phyloP scores from a whole-genome alignment of 2,888 invertebrate species.

The Melangyna quadrimaculata region DNA sequence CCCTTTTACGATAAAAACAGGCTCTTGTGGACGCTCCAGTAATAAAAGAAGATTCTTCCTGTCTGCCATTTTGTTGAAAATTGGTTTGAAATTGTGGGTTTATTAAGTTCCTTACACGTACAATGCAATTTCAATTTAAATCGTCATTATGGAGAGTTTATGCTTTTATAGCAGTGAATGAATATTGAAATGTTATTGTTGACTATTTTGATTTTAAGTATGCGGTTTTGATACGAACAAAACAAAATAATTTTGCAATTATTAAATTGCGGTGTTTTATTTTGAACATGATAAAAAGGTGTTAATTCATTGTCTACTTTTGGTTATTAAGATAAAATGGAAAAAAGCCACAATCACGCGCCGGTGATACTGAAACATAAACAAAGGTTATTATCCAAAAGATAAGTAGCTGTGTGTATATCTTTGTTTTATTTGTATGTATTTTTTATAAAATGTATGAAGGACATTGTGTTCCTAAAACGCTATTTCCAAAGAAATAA shows the following conservation, averaged over 20 bases:
- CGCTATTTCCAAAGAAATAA: no score
- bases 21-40: slow-evolving; percentile 89
- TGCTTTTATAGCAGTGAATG: neutral
- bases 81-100: neutral
- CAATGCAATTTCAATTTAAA: neutral
- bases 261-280: no score
- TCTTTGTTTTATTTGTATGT: no score
- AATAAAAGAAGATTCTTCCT: slow-evolving; percentile 85
- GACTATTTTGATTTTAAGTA: neutral
- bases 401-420: no score
- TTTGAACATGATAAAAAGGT: no score
- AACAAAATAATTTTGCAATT: neutral
- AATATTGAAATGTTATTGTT: neutral
- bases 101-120: neutral
- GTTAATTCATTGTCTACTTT: no score
- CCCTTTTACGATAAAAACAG: slow-evolving; percentile 89
- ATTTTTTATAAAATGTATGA: no score
- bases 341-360: no score
- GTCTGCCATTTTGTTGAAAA: slow-evolving; percentile 75
- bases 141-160: neutral
- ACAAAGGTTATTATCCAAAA: no score
- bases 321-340: no score
- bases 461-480: no score
- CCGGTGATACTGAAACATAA: no score
- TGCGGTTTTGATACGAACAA: slow-evolving; percentile 1